Conservation (phyloP, 2,888 invertebrate genomes). For the Aricia artaxerxes region DNA sequence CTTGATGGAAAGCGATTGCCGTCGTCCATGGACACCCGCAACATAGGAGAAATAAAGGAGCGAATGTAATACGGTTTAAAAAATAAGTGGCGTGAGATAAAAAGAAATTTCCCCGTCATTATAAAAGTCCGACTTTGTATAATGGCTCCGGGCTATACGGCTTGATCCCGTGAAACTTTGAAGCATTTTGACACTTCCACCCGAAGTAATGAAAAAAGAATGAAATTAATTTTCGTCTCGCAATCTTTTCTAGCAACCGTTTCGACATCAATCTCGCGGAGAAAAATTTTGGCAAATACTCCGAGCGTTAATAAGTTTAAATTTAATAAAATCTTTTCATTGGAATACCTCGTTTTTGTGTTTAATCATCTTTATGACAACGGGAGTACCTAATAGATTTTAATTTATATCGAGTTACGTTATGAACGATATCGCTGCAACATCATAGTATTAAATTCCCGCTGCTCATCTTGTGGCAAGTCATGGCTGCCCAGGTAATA, state of each 20-base stretch:
- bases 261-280: not conserved
- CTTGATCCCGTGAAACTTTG: conserved; percentile 16
- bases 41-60: not conserved
- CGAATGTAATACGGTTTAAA: not conserved
- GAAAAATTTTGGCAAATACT: not conserved
- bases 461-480: not conserved
- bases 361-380: not conserved
- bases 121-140: conserved; percentile 5
- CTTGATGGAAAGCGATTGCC: no score
- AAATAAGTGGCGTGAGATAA: not conserved
- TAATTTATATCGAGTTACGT: not conserved
- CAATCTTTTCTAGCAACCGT: conserved; percentile 11
- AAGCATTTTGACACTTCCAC: conserved; percentile 21
- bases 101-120: not conserved
- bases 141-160: not conserved
- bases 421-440: not conserved
- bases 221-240: conserved; percentile 1
- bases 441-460: not conserved
- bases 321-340: not conserved
- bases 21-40: not conserved
- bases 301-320: not conserved
- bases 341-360: not conserved
- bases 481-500: not conserved
- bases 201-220: conserved; percentile 15
- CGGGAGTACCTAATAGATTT: not conserved